Evolutionary conservation across 2,113 vertebrate genomes (phyloP), one percentile per base, ranked within the genome.

Genomic region (Pleuronectes platessa): DNA sequence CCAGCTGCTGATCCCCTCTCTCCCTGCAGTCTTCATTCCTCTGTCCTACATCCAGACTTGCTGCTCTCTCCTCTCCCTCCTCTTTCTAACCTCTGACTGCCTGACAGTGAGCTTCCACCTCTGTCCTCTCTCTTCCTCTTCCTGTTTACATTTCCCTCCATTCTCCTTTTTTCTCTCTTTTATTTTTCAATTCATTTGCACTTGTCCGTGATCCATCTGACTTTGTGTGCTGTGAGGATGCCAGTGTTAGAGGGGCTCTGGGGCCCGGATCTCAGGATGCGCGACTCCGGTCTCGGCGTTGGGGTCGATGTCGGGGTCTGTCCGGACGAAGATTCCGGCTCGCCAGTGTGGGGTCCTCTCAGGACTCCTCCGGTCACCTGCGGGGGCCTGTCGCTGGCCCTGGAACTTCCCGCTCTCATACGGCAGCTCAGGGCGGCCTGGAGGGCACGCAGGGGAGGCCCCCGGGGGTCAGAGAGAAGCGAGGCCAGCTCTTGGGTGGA

Each of bases 351-450:
- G 92, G 86, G 74, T 54, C 49, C 85, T 18, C 83, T 89, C 45
- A 82, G 86, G 84, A 86, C 84, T n/a, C 87, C 90, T 15, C 82
- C 89, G 0, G 75, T 90, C 7, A 86, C 81, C 49, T 92, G 90
- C 3, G 78, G 88, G 10, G 84, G 88, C 8, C 62, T 91, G 51
- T 90, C 88, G 1, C 75, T 93, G 61, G 80, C 90, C 14, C 80
- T 91, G 78, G 89, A 91, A 67, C 82, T 93, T 9, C 90, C 89
- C 0, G 81, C 88, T 58, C 89, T 92, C 60, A 80, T 92, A 71
- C 81, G 92, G 37, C 92, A 93, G 78, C 89, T 92, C 51, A 72
- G 90, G 77, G 86, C 79, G 0, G 89, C 85, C 12, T 93, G 92
- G 90, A 87, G 85, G 67, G 86, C 86, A 0, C 86, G 88, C 61